Base-by-base conservation (phyloP, 2,797 vertebrate genomes). In the Anabacerthia variegaticeps region DNA sequence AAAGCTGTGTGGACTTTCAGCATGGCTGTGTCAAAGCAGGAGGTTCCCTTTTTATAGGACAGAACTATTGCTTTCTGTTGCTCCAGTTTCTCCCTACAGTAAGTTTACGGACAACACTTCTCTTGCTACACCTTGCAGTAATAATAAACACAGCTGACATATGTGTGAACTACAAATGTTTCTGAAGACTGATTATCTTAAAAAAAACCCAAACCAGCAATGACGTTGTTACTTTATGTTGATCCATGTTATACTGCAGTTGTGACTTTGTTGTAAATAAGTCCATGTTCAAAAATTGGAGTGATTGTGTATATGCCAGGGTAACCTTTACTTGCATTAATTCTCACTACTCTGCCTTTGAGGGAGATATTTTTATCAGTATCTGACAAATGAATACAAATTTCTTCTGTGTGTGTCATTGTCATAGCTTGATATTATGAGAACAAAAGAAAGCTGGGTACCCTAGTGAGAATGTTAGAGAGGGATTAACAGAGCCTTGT, bases 401-500 rank as follows among this genome's bases (percentile, higher is more conserved):
- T 92, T 63, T 90, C 23, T 83, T 84, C 52, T 0, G 0, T 61
- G 48, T 95, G 55, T 94, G 73, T 85, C 71, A 85, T 41, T 88
- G 85, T 71, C n/a, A 32, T 80, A 48, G 81, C 54, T 88, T 66
- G 66, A 59, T 94, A 74, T 67, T 85, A 51, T 3, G 79, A 82
- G 92, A 95, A 95, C 85, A 96, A 96, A 96, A 91, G 87, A 79
- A 92, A 85, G 55, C 77, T 59, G 20, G n/a, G n/a, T 77, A 93
- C 75, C 62, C 54, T 75, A 34, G 83, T 77, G 94, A 67, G 63
- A 88, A 94, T 82, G 93, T 73, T 82, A 51, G 91, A 85, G 63
- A 59, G 37, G 88, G 95, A 95, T 96, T 95, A 96, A 55, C 51
- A 85, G 91, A 93, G 85, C 88, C 90, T 93, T 92, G 84, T 96